Conservation (phyloP, 2,113 vertebrate genomes). For the Bolborhynchus lineola region DNA sequence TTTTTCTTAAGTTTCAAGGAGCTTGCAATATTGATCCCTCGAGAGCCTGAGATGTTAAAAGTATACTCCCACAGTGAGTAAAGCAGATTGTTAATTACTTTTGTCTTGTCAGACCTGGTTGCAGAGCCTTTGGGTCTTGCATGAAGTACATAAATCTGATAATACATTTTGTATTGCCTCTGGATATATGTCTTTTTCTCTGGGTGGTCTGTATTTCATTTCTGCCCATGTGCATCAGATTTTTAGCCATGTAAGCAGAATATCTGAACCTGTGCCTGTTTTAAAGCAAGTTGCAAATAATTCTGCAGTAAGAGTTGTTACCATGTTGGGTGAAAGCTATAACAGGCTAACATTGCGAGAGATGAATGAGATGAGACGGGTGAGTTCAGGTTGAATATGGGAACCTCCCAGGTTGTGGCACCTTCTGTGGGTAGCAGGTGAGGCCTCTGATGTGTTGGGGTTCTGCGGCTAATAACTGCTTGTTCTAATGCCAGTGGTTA, state of each 20-base stretch:
- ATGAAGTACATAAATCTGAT: neutral
- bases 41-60: slow-evolving; percentile 33
- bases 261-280: neutral
- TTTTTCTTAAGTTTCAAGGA: slow-evolving; percentile 29
- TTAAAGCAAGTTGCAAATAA: neutral
- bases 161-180: neutral
- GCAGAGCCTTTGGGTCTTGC: neutral
- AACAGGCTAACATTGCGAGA: neutral
- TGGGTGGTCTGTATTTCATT: neutral
- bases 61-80: slow-evolving; percentile 5
- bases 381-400: neutral
- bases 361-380: neutral
- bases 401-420: neutral
- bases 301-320: neutral
- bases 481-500: neutral
- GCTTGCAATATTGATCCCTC: slow-evolving; percentile 10
- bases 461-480: neutral
- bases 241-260: neutral
- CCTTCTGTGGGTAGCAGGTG: neutral
- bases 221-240: neutral
- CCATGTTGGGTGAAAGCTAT: neutral
- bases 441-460: neutral
- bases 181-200: neutral
- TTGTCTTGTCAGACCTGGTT: neutral
- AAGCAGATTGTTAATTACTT: slow-evolving; percentile 47